Evolutionary conservation across 92 coral and sea anemone genomes (phyloP), one percentile per base, ranked within the genome.

Genomic region (Desmophyllum pertusum): DNA sequence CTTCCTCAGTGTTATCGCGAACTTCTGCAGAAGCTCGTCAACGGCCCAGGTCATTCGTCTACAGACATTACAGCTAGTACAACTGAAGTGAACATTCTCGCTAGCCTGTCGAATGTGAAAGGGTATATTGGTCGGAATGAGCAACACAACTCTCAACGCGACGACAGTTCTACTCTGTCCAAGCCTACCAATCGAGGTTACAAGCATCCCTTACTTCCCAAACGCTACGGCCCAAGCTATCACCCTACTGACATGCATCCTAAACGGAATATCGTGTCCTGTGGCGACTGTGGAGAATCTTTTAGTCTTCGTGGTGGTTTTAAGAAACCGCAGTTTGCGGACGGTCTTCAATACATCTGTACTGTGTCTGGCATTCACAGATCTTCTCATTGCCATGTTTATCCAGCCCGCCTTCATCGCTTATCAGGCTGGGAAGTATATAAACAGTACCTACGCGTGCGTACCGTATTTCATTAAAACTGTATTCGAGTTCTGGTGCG

Each of bases 401-500:
- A 59, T 68, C 39, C 83, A 79, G 46, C 68, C 83, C 42, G 21
- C 83, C 29, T 59, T 59, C 61, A 79, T 79, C 37, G 83, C 51
- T 30, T 79, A 79, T 33, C 51, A 59, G 73, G 52, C 35, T n/a
- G 50, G 68, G 53, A 79, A 63, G 73, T 45, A 38, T 10, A 29
- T 31, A 33, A 41, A 45, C 61, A 65, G 61, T 10, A 65, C 68
- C 25, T 66, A 63, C 45, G n/a, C 39, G 37, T 63, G 83, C 27
- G 48, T 68, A 21, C 38, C 68, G 41, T 79, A 59, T 33, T 66
- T 79, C 40, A 65, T 79, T 21, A 59, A 79, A 36, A 63, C 51
- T 18, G 66, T 66, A 62, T 63, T 79, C 23, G 68, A 66, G 41
- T 79, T 66, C 42, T 66, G 83, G 83, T 79, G 83, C 36, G 30